Evolutionary conservation across 2,113 vertebrate species (phyloP).

Genomic region (Gymnobelideus leadbeateri): DNA sequence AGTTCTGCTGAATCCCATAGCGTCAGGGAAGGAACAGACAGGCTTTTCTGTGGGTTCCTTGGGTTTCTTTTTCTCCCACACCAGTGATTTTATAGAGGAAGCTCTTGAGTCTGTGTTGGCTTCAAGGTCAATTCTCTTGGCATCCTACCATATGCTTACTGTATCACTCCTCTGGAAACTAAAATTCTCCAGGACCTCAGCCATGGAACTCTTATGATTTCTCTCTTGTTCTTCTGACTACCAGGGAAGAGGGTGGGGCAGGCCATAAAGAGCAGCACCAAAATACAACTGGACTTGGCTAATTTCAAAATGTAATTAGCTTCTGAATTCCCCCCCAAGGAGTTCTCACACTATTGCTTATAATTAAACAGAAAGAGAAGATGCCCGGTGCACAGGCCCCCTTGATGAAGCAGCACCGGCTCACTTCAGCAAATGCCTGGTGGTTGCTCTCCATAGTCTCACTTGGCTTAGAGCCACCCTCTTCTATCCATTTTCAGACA

Average conservation of each 20-base stretch:
- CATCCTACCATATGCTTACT: background rate
- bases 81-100: background rate
- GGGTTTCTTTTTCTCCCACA: background rate
- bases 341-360: background rate
- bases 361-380: constrained; percentile 37
- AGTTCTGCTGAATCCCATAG: background rate
- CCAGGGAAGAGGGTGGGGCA: background rate
- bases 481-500: background rate
- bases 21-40: background rate
- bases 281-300: background rate
- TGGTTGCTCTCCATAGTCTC: background rate
- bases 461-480: background rate
- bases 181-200: background rate
- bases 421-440: background rate
- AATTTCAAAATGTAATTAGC: constrained; percentile 45
- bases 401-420: background rate
- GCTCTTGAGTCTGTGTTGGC: background rate
- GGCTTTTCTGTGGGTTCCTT: background rate
- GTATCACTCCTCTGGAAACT: background rate
- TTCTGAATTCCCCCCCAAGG: constrained; percentile 22
- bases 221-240: background rate
- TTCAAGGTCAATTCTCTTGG: background rate
- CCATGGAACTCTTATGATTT: background rate
- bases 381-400: accelerated
- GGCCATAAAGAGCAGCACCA: background rate